Base-by-base conservation (phyloP, 92 coral and sea anemone species). In the Umimayanthus chanpuru region DNA sequence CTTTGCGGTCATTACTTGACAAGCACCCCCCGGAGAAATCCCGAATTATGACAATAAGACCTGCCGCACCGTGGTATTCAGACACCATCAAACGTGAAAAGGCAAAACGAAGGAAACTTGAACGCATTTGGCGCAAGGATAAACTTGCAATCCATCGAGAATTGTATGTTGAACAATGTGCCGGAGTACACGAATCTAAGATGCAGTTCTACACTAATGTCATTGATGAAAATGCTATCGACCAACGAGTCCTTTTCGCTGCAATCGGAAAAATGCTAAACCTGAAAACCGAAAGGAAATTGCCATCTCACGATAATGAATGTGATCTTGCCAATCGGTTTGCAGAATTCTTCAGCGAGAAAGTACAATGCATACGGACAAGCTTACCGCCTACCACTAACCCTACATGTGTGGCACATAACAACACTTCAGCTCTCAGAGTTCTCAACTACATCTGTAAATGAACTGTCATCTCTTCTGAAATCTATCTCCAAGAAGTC, bases 381-480 rank as follows among this genome's bases (percentile, higher is more conserved):
- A 85, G 80, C 21, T 67, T 85, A 70, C 88, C 80, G 32, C 79
- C 30, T 39, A 25, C 88, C 41, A 85, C 88, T 28, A 78, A 25
- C 75, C 58, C 88, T 72, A 16, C 88, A 70, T 85, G 81, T 72
- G 12, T 36, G 53, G 80, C 80, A 16, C 28, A 21, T 76, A 76
- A 25, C 80, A 76, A 76, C 88, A 85, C 30, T 30, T 70, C 79
- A 74, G 61, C 83, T 74, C 81, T 76, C 76, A 75, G 43, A 81
- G 72, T 87, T 88, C 81, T 65, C 86, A 81, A 80, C 86, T 25
- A 91, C 89, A 39, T 82, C 86, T 66, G 89, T 66, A 77, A 87
- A 85, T 39, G 93, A 88, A 81, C 86, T 91, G 90, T 91, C 89
- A 53, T 85, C 90, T 79, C 90, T 91, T 79, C 81, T 91, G 87